phyloP scores from a whole-genome alignment of 2,888 invertebrate genomes.

The Gryllus longicercus region DNA sequence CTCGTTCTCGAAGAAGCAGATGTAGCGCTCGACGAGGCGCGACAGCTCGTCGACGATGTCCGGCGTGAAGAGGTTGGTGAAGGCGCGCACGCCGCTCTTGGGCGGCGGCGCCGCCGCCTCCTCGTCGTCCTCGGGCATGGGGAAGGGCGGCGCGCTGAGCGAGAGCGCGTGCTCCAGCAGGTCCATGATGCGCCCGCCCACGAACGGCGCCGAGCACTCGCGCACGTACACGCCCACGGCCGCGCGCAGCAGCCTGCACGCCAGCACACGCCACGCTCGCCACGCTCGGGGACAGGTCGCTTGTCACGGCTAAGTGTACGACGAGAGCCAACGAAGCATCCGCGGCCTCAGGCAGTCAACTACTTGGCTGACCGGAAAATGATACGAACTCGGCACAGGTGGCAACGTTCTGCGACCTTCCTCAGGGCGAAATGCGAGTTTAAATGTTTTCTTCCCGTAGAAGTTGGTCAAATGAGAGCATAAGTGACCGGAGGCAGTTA shows the following conservation, averaged over 20 bases:
- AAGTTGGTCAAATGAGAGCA: no score
- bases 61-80: neutral
- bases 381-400: no score
- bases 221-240: slow-evolving; percentile 1
- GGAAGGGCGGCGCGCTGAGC: neutral
- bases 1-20: slow-evolving; percentile 22
- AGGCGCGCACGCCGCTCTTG: neutral
- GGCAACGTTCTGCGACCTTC: no score
- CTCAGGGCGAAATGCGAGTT: no score
- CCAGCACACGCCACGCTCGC: neutral
- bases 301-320: no score
- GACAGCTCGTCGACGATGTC: slow-evolving; percentile 26
- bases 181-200: neutral
- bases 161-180: neutral
- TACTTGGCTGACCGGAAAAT: no score
- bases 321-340: no score
- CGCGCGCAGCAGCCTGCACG: neutral
- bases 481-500: no score
- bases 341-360: no score
- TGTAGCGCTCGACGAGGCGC: slow-evolving; percentile 23
- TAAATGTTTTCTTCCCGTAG: no score
- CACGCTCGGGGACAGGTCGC: no score
- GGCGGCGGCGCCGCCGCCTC: neutral
- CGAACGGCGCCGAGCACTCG: neutral
- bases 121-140: neutral